Conservation (phyloP, 2,888 invertebrate species). For the Acronicta aceris region DNA sequence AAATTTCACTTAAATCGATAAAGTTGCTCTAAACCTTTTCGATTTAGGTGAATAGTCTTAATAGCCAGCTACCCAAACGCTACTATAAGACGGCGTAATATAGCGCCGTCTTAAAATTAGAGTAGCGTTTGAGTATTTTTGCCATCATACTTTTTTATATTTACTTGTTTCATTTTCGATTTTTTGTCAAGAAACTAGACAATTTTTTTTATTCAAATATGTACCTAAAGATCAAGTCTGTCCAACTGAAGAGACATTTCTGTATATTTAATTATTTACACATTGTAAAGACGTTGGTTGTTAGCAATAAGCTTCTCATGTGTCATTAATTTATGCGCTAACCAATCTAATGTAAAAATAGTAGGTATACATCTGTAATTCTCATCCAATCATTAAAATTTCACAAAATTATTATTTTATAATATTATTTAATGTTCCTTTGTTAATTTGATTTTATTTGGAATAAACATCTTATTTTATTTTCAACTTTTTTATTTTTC, state of each 20-base stretch:
- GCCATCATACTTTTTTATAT: no score
- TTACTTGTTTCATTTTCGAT: background rate
- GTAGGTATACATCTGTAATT: conserved; percentile 25
- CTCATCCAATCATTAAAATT: conserved; percentile 42
- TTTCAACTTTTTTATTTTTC: conserved; percentile 32
- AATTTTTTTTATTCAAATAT: background rate
- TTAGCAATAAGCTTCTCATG: conserved; percentile 57
- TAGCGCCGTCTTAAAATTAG: no score
- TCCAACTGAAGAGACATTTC: conserved; percentile 43
- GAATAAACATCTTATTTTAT: conserved; percentile 57
- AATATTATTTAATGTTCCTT: conserved; percentile 44
- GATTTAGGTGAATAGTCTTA: no score
- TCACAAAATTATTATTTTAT: conserved; percentile 38
- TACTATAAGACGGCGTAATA: no score
- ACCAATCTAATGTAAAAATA: conserved; percentile 26
- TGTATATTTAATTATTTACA: conserved; percentile 40
- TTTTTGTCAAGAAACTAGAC: background rate
- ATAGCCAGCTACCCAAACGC: no score
- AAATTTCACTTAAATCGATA: no score
- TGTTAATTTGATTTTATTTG: conserved; percentile 62
- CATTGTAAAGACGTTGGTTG: conserved; percentile 51
- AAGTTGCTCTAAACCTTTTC: no score
- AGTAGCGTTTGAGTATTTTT: no score
- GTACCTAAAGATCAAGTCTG: conserved; percentile 38
- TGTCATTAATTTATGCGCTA: conserved; percentile 38